Evolutionary conservation across 1,140 invertebrate species (phyloP).

Genomic region (Stegodyphus dumicola): DNA sequence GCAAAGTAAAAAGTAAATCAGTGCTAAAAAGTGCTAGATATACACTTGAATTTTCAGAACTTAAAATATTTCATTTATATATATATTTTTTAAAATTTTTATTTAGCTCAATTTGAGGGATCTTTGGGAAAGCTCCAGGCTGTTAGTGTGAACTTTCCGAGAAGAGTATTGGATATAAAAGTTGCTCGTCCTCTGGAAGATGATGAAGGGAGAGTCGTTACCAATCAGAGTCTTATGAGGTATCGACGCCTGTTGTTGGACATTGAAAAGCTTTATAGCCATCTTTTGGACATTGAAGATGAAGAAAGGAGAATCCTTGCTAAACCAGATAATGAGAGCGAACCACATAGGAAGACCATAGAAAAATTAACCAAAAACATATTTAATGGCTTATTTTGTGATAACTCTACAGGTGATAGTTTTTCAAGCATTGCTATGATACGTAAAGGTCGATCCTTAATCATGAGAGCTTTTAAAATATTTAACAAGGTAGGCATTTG

Average conservation of each 20-base stretch:
- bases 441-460: conserved; percentile 57
- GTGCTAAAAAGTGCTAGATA: too few relatives aligned
- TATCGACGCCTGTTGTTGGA: conserved; percentile 57
- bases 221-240: conserved; percentile 67
- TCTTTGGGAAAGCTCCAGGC: conserved; percentile 85
- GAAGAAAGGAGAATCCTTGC: conserved; percentile 70
- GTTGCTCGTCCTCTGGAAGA: conserved; percentile 69
- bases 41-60: too few relatives aligned
- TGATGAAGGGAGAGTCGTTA: conserved; percentile 65
- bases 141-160: conserved; percentile 80
- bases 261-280: conserved; percentile 63
- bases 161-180: conserved; percentile 88
- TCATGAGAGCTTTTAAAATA: conserved; percentile 47
- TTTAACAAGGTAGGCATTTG: conserved; percentile 44
- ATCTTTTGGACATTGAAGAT: conserved; percentile 64
- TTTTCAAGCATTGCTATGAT: conserved; percentile 52
- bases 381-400: conserved; percentile 57
- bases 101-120: conserved; percentile 84
- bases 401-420: conserved; percentile 18
- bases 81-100: background rate
- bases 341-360: conserved; percentile 53
- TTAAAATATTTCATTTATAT: too few relatives aligned
- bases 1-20: too few relatives aligned
- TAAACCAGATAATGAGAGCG: conserved; percentile 58
- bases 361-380: conserved; percentile 56